Evolutionary conservation across 2,888 invertebrate genomes (phyloP).

Genomic region (Spisula solida): DNA sequence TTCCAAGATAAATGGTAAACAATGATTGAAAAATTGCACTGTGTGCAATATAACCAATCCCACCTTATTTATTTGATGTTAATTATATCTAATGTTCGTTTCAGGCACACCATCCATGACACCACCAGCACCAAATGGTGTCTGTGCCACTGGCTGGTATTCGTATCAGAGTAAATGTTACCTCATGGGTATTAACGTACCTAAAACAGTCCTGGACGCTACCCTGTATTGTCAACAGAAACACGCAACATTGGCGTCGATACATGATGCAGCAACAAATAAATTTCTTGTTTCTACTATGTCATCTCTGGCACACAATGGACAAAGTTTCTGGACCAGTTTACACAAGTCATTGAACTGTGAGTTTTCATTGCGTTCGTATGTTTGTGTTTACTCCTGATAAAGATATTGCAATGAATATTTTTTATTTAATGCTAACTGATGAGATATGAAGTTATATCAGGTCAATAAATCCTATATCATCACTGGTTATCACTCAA

Average conservation of each 20-base stretch:
- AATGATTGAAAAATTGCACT: too few species aligned
- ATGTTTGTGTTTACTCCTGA: too few species aligned
- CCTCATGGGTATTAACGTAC: conserved; percentile 62
- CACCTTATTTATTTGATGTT: too few species aligned
- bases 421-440: too few species aligned
- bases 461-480: too few species aligned
- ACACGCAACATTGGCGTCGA: conserved; percentile 71
- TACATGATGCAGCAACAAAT: conserved; percentile 73
- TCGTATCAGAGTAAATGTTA: conserved; percentile 70
- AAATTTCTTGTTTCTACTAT: conserved; percentile 67
- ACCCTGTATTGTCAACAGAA: conserved; percentile 70
- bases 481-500: too few species aligned
- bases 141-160: conserved; percentile 73
- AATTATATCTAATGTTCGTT: not conserved
- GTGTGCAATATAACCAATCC: too few species aligned
- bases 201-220: conserved; percentile 71
- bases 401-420: too few species aligned
- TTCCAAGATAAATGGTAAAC: too few species aligned
- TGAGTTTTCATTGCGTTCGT: conserved; percentile 54
- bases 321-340: conserved; percentile 76
- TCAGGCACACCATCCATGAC: conserved; percentile 74
- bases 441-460: too few species aligned
- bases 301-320: conserved; percentile 53
- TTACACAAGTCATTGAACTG: conserved; percentile 74
- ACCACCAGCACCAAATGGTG: conserved; percentile 74